Evolutionary conservation across 2,113 vertebrate species (phyloP).

Genomic region (Tamias sibiricus): DNA sequence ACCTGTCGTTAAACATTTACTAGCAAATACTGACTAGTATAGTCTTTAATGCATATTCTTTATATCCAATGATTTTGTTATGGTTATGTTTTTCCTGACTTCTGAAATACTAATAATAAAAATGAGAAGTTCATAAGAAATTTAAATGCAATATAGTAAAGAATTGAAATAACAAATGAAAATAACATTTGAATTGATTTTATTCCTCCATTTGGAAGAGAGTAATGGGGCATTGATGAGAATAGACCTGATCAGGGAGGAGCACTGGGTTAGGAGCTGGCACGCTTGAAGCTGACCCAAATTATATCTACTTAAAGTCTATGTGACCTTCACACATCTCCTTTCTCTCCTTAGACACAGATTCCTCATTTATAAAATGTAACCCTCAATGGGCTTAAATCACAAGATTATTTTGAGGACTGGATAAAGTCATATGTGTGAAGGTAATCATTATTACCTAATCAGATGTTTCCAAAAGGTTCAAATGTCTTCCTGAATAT

Average conservation of each 20-base stretch:
- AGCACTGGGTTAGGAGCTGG: background rate
- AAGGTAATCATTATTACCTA: background rate
- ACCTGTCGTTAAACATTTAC: background rate
- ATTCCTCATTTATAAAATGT: conserved; percentile 18
- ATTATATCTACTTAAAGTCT: background rate
- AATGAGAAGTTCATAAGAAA: background rate
- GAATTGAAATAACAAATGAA: background rate
- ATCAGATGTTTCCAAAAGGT: conserved; percentile 10
- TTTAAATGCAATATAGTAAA: background rate
- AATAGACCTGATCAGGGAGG: background rate
- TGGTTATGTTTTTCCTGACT: background rate
- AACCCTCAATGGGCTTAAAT: background rate
- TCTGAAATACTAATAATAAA: conserved; percentile 6
- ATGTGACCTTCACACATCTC: background rate
- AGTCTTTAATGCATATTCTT: background rate
- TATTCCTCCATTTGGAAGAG: background rate
- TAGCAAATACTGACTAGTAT: background rate
- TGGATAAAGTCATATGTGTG: background rate
- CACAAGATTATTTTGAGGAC: background rate
- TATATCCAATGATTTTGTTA: background rate
- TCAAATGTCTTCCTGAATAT: background rate
- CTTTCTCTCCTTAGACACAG: background rate
- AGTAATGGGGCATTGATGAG: background rate
- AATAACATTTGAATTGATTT: background rate
- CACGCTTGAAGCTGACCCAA: background rate